phyloP scores from a whole-genome alignment of 37 sponge, comb jelly and placozoan species.

The Theonella swinhoei region DNA sequence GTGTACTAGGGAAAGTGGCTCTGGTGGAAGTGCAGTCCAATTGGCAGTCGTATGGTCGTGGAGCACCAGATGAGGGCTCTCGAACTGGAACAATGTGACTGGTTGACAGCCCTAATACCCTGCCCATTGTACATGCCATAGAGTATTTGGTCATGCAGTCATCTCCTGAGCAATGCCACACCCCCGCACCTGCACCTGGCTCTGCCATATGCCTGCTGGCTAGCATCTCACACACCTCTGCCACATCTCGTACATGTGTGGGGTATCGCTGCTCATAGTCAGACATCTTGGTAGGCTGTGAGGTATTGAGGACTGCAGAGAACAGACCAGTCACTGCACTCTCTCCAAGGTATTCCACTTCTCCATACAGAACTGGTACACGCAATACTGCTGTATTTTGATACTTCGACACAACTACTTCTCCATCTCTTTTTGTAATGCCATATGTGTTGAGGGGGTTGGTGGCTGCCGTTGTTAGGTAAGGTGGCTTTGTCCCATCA shows the following conservation, averaged over 20 bases:
- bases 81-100: constrained; percentile 63
- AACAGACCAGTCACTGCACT: constrained; percentile 84
- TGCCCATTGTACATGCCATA: constrained; percentile 78
- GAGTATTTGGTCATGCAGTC: constrained; percentile 81
- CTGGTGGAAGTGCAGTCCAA: constrained; percentile 62
- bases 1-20: constrained; percentile 15
- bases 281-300: constrained; percentile 52
- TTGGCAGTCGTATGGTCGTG: constrained; percentile 73
- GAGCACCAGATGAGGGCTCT: constrained; percentile 51
- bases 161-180: constrained; percentile 77
- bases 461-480: constrained; percentile 51
- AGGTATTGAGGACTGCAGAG: constrained; percentile 34
- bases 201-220: constrained; percentile 21
- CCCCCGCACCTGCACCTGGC: constrained; percentile 4
- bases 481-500: constrained; percentile 81
- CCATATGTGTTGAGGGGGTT: constrained; percentile 90
- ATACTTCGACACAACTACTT: constrained; percentile 41
- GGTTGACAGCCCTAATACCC: constrained; percentile 47
- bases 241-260: constrained; percentile 78
- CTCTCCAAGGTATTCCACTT: constrained; percentile 69
- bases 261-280: constrained; percentile 85
- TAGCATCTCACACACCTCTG: constrained; percentile 60
- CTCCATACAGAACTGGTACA: constrained; percentile 85
- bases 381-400: constrained; percentile 51
- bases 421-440: constrained; percentile 66